Percentiles rank a stretch among this genome's conserved stretches.
Evolutionary conservation across 1,140 invertebrate genomes (phyloP).

Genomic region (Drosophila bifasciata): DNA sequence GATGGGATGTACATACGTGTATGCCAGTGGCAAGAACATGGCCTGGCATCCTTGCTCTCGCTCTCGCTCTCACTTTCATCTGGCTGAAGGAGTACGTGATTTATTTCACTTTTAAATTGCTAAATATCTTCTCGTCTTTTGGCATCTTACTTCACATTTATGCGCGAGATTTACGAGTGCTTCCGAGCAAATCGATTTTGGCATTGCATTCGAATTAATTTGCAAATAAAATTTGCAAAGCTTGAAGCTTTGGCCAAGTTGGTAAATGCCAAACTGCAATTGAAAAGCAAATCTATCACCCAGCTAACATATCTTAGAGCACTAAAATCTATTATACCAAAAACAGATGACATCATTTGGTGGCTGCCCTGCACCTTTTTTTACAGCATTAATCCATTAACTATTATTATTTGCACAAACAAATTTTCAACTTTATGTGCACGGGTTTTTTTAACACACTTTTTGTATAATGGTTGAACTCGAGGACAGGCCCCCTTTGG

Average conservation of each 20-base stretch:
- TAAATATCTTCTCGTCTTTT: conserved; percentile 58
- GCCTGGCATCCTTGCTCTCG: background rate
- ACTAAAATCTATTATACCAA: background rate
- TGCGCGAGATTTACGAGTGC: conserved; percentile 51
- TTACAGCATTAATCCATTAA: background rate
- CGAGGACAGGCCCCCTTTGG: background rate
- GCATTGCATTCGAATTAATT: conserved; percentile 63
- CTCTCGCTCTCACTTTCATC: conserved; percentile 19
- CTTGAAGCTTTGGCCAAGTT: conserved; percentile 36
- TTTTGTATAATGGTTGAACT: background rate
- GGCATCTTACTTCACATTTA: conserved; percentile 55
- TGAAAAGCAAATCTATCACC: conserved; percentile 20
- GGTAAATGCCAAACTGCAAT: conserved; percentile 35
- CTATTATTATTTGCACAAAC: background rate
- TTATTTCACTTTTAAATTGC: conserved; percentile 76
- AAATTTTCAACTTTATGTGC: conserved; percentile 11
- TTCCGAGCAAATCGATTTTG: conserved; percentile 58
- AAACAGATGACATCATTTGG: background rate
- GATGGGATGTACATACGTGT: conserved; percentile 26
- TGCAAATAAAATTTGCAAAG: conserved; percentile 63
- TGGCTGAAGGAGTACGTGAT: conserved; percentile 36
- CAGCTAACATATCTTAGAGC: background rate
- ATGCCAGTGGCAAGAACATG: no score
- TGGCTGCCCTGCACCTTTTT: background rate
- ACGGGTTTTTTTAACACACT: conserved; percentile 11